A percentile compares a stretch with the other conserved stretches of the same genome.
Conservation (phyloP, 2,888 invertebrate genomes). For the Phlogophora meticulosa region DNA sequence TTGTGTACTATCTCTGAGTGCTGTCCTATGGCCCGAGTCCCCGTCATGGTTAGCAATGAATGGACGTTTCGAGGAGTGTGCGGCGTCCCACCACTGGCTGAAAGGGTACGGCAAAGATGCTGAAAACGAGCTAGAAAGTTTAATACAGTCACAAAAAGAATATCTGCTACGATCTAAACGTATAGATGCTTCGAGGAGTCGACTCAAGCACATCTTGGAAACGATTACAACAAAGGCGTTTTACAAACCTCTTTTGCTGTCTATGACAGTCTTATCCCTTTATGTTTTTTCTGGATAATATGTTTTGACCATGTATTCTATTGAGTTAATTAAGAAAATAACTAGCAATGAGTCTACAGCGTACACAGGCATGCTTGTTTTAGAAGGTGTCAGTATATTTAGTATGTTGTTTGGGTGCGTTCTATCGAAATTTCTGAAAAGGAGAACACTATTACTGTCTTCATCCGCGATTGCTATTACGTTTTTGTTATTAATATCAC, state of each 20-base stretch:
- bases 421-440: slow-evolving; percentile 64
- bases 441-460: slow-evolving; percentile 66
- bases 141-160: slow-evolving; percentile 71
- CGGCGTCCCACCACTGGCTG: slow-evolving; percentile 71
- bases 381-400: slow-evolving; percentile 72
- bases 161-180: slow-evolving; percentile 57
- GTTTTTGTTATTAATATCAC: slow-evolving; percentile 69
- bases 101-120: slow-evolving; percentile 71
- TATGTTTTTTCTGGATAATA: slow-evolving; percentile 78
- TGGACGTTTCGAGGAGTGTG: slow-evolving; percentile 74
- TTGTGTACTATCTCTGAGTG: slow-evolving; percentile 67
- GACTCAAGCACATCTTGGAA: slow-evolving; percentile 59
- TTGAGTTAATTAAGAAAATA: slow-evolving; percentile 69
- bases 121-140: slow-evolving; percentile 70
- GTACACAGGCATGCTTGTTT: slow-evolving; percentile 74
- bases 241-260: slow-evolving; percentile 74
- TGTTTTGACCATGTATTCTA: slow-evolving; percentile 70
- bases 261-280: slow-evolving; percentile 70
- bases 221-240: slow-evolving; percentile 70
- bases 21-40: slow-evolving; percentile 75
- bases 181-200: slow-evolving; percentile 50
- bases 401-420: slow-evolving; percentile 67
- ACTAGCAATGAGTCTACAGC: slow-evolving; percentile 67
- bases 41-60: slow-evolving; percentile 78
- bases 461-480: slow-evolving; percentile 68